Conservation (phyloP, 2,888 invertebrate species). For the Invenusta paracnida region DNA sequence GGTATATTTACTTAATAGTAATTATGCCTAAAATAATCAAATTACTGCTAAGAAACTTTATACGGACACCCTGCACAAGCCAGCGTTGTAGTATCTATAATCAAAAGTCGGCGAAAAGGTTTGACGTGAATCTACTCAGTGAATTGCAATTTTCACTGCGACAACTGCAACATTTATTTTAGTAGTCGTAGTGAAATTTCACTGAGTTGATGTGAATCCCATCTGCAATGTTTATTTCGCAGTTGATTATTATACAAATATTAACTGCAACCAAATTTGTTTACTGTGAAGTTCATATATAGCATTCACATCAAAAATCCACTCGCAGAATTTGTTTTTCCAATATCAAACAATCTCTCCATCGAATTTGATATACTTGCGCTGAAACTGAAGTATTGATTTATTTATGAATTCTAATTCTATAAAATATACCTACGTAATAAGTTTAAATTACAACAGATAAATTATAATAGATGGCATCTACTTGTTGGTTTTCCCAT, state of each 20-base stretch:
- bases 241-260: neutral
- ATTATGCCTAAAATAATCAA: neutral
- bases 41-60: no score
- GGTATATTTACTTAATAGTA: neutral
- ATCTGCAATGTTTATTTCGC: constrained; percentile 14
- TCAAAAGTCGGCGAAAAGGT: neutral
- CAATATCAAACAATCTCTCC: constrained; percentile 9
- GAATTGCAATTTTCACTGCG: constrained; percentile 16
- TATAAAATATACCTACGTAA: no score
- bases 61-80: no score
- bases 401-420: no score
- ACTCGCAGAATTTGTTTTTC: constrained; percentile 10
- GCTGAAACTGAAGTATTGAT: no score
- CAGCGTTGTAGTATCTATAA: neutral
- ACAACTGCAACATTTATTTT: constrained; percentile 20
- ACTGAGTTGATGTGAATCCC: constrained; percentile 13
- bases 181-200: neutral
- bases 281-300: neutral
- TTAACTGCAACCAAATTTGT: neutral
- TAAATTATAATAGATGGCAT: no score
- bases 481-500: no score
- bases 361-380: no score
- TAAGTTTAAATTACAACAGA: no score
- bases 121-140: constrained; percentile 19
- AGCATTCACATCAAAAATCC: neutral